These are phyloP conservation scores for Lates japonicus DNA, from an alignment of 2,797 vertebrate genomes.

Conservation along the genomic window DNA sequence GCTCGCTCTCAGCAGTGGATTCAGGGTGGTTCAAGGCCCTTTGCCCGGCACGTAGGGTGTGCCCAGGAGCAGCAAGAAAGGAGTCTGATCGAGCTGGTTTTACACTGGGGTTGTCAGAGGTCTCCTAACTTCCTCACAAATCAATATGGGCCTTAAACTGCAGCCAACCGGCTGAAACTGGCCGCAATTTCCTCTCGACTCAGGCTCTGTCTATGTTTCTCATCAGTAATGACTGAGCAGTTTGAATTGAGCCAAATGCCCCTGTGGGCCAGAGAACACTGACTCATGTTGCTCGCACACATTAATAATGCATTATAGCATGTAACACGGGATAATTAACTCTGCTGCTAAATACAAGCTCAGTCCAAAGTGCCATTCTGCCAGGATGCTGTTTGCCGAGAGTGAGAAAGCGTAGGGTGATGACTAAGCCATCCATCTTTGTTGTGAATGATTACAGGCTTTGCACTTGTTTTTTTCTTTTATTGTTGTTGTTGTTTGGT, in stretches of 20 bases:
- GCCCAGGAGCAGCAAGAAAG: slow-evolving; percentile 44
- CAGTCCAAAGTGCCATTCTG: slow-evolving; percentile 61
- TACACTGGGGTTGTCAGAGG: slow-evolving; percentile 72
- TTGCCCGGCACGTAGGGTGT: slow-evolving; percentile 28
- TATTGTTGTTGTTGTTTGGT: slow-evolving; percentile 28
- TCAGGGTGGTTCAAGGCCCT: slow-evolving; percentile 49
- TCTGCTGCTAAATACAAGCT: slow-evolving; percentile 68
- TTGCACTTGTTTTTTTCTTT: slow-evolving; percentile 36
- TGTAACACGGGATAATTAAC: slow-evolving; percentile 78
- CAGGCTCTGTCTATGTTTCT: slow-evolving; percentile 59
- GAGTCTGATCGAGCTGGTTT: slow-evolving; percentile 69
- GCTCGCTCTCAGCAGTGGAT: slow-evolving; percentile 41
- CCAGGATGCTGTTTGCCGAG: slow-evolving; percentile 54
- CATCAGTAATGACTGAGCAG: slow-evolving; percentile 73
- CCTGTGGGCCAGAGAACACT: slow-evolving; percentile 63
- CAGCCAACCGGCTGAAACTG: slow-evolving; percentile 75
- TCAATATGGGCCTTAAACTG: slow-evolving; percentile 79
- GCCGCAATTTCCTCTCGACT: slow-evolving; percentile 59
- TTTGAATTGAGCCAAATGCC: slow-evolving; percentile 61
- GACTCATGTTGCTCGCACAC: slow-evolving; percentile 72
- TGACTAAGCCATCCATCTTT: slow-evolving; percentile 67
- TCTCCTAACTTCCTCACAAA: slow-evolving; percentile 76
- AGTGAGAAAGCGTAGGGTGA: slow-evolving; percentile 54
- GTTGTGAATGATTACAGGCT: slow-evolving; percentile 76
- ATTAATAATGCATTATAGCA: slow-evolving; percentile 82